These are phyloP conservation scores for Eurytoma californica DNA, from an alignment of 2,888 invertebrate species.

Conservation along the genomic window DNA sequence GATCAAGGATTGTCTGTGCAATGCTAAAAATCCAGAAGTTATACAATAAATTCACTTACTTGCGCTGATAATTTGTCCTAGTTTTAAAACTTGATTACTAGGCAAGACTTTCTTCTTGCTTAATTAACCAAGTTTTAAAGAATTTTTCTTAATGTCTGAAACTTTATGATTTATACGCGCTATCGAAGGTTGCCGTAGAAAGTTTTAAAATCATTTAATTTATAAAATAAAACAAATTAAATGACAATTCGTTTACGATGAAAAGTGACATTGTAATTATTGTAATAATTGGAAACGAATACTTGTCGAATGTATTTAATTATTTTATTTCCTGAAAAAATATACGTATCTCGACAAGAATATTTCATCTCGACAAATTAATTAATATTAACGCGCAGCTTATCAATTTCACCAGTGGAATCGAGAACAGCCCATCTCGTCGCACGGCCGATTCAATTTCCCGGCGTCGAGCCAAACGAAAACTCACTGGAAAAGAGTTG, in stretches of 20 bases:
- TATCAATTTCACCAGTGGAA: background rate
- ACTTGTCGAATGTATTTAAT: no score
- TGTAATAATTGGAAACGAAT: no score
- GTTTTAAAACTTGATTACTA: background rate
- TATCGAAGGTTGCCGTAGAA: no score
- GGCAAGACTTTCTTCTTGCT: background rate
- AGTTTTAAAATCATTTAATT: background rate
- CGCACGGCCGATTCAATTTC: slow-evolving; percentile 39
- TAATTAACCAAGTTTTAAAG: no score
- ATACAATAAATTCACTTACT: slow-evolving; percentile 19
- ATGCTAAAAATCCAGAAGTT: slow-evolving; percentile 20
- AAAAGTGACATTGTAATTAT: no score
- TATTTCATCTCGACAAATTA: background rate
- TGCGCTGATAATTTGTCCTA: slow-evolving; percentile 7
- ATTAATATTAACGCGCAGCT: slow-evolving; percentile 7
- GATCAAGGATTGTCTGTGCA: slow-evolving; percentile 38
- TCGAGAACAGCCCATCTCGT: background rate
- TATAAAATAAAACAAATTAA: background rate
- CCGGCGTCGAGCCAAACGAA: background rate
- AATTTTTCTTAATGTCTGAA: no score
- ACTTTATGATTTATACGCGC: no score
- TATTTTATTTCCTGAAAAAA: background rate
- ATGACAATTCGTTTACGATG: background rate
- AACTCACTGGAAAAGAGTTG: background rate
- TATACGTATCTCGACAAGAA: background rate